Evolutionary conservation across 1,140 invertebrate species (phyloP), one percentile per base, ranked within the genome.

Genomic region (Drosophila mayri): DNA sequence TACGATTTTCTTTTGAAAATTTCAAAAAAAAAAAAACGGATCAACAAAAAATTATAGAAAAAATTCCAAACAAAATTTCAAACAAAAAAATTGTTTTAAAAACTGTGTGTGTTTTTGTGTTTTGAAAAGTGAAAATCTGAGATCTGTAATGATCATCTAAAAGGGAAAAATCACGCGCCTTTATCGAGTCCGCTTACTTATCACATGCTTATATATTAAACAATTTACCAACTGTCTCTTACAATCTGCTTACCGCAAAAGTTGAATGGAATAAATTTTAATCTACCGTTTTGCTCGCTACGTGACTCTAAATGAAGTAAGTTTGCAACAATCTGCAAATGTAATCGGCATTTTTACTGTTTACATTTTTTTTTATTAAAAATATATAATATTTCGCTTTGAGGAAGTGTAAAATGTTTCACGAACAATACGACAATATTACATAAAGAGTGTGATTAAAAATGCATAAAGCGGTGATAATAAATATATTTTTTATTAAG

Each of bases 241-340:
- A 76, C 71, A 66, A 84, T 72, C 65, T 60, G 32, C 30, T 59
- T 18, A 16, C 35, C 46, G 47, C 46, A 58, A 44, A 73, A 83
- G 46, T 57, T 83, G 60, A 75, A 87, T 86, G 83, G 75, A 86
- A 79, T 79, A 76, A 40, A 50, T 30, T 37, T 49, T 80, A 80
- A 73, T 85, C 72, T 59, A 22, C 52, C 35, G 43, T 65, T 63
- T 67, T 44, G 79, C 77, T 54, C 61, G 41, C 50, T 68, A 86
- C 82, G 82, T 86, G 82, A 86, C 78, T 75, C 65, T 72, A 70
- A 52, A 81, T 62, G n/a, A 87, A 87, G 82, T 86, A 82, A 86
- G 82, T 85, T 43, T 10, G 7, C 16, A 25, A 58, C 54, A 46
- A 71, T 47, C 47, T 25, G 32, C 50, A 52, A 52, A 30, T 59